Evolutionary conservation across 2,113 vertebrate genomes (phyloP).

Genomic region (Notechis scutatus): DNA sequence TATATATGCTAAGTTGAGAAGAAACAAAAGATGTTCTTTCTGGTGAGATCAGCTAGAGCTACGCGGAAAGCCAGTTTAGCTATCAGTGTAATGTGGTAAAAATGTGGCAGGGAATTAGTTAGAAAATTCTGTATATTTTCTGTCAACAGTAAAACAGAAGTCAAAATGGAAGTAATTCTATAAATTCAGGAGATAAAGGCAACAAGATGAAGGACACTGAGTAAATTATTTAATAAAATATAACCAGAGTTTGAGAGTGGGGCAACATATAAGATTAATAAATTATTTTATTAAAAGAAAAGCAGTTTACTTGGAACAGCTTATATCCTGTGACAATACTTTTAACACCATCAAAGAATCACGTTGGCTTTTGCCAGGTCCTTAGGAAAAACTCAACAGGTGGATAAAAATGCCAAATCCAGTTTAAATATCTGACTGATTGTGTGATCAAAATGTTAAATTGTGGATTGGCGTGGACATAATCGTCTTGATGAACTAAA

Average conservation of each 20-base stretch:
- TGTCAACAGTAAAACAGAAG: conserved; percentile 31
- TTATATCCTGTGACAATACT: background rate
- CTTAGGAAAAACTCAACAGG: background rate
- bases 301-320: background rate
- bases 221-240: background rate
- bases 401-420: background rate
- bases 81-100: conserved; percentile 17
- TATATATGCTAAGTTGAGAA: background rate
- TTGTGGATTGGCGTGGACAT: background rate
- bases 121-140: conserved; percentile 44
- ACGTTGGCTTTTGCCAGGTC: background rate
- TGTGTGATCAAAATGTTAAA: background rate
- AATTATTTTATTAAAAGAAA: background rate
- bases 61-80: conserved; percentile 14
- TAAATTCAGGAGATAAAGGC: background rate
- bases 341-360: background rate
- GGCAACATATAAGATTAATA: background rate
- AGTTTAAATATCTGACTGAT: background rate
- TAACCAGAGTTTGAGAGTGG: background rate
- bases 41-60: conserved; percentile 23
- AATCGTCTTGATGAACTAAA: background rate
- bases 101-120: conserved; percentile 23
- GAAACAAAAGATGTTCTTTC: conserved; percentile 16
- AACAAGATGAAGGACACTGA: background rate
- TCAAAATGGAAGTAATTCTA: conserved; percentile 25